Evolutionary conservation across 1,140 invertebrate genomes (phyloP), one percentile per base, ranked within the genome.

Genomic region (Belonocnema kinseyi): DNA sequence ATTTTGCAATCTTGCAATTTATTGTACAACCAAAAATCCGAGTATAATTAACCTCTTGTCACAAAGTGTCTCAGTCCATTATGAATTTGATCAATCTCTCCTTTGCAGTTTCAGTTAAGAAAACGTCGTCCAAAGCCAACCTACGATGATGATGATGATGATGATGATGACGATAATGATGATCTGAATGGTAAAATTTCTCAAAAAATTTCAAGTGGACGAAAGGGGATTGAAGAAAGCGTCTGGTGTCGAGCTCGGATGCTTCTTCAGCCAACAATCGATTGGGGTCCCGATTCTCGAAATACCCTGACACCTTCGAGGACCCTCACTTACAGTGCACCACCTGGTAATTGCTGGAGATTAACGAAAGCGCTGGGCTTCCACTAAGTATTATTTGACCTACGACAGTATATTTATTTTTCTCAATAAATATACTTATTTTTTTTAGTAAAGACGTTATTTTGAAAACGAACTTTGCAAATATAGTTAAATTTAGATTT

Each of bases 201-300:
- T 17, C 84, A 80, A 72, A 79, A 77, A 76, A 54, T 16, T 74
- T 46, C 78, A n/a, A 78, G 76, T 11, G 81, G 75, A 3, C 82
- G 75, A 19, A 88, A 83, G 33, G 82, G 73, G 21, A 85, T 82
- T 10, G 75, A 78, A 2, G 83, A 83, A 40, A 87, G 70, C 16
- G 53, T 90, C 19, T 88, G 87, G 83, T 66, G 77, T 10, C 81
- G 87, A 84, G 92, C 93, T 12, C 91, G 92, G 17, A 90, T 92
- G 46, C 88, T 95, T 16, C 82, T 94, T 1, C 93, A 94, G 51
- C 94, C 95, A 0, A 94, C 93, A 1, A 90, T 93, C 1, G 93
- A 94, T 61, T 95, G 94, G 94, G 93, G 94, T n/a, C 93, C 93
- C 2, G 91, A 93, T 3, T 87, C 89, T 40, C 86, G 85, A 50